Evolutionary conservation across 1,140 invertebrate species (phyloP).

Genomic region (Anagrus nilaparvatae): DNA sequence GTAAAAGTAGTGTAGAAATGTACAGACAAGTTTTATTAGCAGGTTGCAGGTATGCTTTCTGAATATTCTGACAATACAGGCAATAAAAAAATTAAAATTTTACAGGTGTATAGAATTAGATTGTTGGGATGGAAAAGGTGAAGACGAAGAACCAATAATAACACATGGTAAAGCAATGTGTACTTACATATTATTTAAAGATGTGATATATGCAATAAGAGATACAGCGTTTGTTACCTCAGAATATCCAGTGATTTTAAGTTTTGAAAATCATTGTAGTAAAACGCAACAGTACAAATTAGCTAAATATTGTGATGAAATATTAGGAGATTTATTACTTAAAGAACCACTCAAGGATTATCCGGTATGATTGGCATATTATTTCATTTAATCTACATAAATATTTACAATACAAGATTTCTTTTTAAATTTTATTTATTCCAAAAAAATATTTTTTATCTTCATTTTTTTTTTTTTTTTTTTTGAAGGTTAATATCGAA

Average conservation of each 20-base stretch:
- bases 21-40: conserved; percentile 93
- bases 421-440: no score
- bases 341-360: conserved; percentile 82
- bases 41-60: conserved; percentile 64
- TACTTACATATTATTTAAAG: conserved; percentile 98
- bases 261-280: conserved; percentile 99
- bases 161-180: conserved; percentile 99
- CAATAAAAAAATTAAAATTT: no score
- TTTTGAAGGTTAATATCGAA: no score
- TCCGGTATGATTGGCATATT: no score
- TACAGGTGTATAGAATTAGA: conserved; percentile 94
- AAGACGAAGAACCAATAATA: conserved; percentile 98
- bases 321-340: conserved; percentile 81
- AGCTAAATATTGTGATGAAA: conserved; percentile 98
- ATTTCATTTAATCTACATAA: conserved; percentile 31
- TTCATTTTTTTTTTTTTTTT: no score
- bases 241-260: conserved; percentile 94
- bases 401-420: conserved; percentile 3
- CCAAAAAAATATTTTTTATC: conserved; percentile 3
- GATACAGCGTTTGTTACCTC: conserved; percentile 98
- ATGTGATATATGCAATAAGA: conserved; percentile 93
- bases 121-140: conserved; percentile 96
- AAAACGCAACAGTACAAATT: conserved; percentile 96
- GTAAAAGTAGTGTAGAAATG: conserved; percentile 96
- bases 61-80: not conserved